Base-by-base conservation (phyloP, 2,113 vertebrate genomes). In the Lepisosteus oculatus region DNA sequence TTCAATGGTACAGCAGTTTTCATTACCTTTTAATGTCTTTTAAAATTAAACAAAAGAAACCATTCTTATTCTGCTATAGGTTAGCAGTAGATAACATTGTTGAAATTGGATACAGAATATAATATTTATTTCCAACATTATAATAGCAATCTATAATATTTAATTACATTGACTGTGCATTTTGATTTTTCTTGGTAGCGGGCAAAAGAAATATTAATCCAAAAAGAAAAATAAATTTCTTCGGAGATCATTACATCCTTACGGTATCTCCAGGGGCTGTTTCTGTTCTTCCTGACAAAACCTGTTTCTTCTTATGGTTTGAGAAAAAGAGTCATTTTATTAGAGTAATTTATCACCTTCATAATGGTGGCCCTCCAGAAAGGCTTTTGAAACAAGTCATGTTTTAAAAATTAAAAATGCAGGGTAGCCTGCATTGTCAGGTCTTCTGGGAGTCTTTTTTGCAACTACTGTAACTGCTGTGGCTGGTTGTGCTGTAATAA, bases 301-400 rank as follows among this genome's bases (percentile, higher is more conserved):
- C 65, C 68, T 84, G 84, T 89, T 86, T 86, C 81, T 79, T 86
- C 90, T 84, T 87, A 77, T 84, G 77, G 71, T 80, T 88, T 78
- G 88, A 88, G 87, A 88, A 86, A 73, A 87, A 90, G 91, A 91
- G 71, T 81, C 78, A 81, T 82, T 95, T 97, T 98, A 98, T 98
- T 96, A 92, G 94, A 92, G 94, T 95, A 93, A 99, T 98, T 97
- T 95, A 99, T 99, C 96, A 98, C 93, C 88, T 88, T 93, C 93
- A 96, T 93, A 95, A 96, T 95, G 79, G 87, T 83, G 90, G 85
- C 92, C 93, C 87, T 93, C 92, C 85, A 78, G 87, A 88, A 93
- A 89, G 85, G 78, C 84, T 96, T 94, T 92, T 88, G 88, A 91
- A 91, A 85, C 95, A 92, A 97, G 95, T 93, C 94, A 96, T 95